Evolutionary conservation across 2,797 vertebrate genomes (phyloP).

Genomic region (Setipinna tenuifilis): DNA sequence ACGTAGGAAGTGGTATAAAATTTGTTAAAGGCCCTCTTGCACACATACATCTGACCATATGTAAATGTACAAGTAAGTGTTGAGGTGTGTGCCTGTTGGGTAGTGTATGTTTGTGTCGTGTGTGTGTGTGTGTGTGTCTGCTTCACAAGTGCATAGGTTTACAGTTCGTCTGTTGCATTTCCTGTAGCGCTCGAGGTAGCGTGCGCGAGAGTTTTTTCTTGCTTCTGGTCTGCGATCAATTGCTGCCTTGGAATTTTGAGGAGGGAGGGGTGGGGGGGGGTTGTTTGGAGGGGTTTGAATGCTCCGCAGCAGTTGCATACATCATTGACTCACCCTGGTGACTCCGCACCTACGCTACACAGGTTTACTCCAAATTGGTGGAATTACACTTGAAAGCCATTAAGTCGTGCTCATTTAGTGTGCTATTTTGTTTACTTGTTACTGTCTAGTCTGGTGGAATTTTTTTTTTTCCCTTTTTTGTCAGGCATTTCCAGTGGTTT

Average conservation of each 20-base stretch:
- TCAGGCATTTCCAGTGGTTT: neutral
- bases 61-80: neutral
- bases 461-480: conserved; percentile 42
- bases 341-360: conserved; percentile 49
- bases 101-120: neutral
- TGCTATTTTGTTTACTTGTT: conserved; percentile 65
- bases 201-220: conserved; percentile 28
- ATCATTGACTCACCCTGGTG: conserved; percentile 53
- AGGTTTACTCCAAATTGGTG: conserved; percentile 61
- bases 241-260: conserved; percentile 52
- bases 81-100: conserved; percentile 14
- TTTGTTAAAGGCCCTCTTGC: conserved; percentile 27
- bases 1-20: neutral
- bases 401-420: conserved; percentile 73
- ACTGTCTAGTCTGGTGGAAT: neutral
- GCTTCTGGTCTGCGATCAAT: conserved; percentile 54
- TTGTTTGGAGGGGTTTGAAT: conserved; percentile 31
- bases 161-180: conserved; percentile 56
- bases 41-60: conserved; percentile 32
- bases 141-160: conserved; percentile 47
- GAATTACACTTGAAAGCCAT: conserved; percentile 65
- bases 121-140: conserved; percentile 38
- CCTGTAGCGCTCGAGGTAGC: conserved; percentile 48
- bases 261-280: conserved; percentile 28
- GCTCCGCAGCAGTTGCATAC: conserved; percentile 53